A percentile compares a stretch with the other conserved stretches of the same genome.
Conservation (phyloP, 2,888 invertebrate species). For the Limnephilus auricula region DNA sequence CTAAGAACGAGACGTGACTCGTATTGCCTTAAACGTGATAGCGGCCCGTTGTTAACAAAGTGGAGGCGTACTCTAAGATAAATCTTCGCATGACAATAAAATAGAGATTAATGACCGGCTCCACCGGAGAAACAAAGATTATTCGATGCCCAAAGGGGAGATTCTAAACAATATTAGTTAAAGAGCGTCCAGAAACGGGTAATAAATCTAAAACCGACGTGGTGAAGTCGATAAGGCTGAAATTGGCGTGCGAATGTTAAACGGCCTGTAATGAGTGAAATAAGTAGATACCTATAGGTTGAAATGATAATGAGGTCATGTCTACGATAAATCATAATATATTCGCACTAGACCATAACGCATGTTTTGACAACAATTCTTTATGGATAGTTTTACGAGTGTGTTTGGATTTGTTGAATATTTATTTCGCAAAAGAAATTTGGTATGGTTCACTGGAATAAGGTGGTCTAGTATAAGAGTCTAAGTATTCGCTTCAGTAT, state of each 20-base stretch:
- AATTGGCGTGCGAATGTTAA: slow-evolving; percentile 2
- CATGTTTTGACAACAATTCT: too few relatives aligned
- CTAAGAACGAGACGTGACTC: slow-evolving; percentile 35
- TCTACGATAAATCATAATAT: neutral
- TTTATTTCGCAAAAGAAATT: too few relatives aligned
- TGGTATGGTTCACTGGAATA: too few relatives aligned
- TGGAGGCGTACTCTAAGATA: slow-evolving; percentile 27
- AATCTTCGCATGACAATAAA: slow-evolving; percentile 46
- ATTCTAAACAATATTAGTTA: slow-evolving; percentile 22
- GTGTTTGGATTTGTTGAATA: too few relatives aligned
- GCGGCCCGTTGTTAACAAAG: slow-evolving; percentile 14
- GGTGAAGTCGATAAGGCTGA: neutral
- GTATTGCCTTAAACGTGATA: slow-evolving; percentile 35
- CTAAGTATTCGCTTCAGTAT: too few relatives aligned
- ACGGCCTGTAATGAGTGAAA: neutral
- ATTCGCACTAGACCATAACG: neutral
- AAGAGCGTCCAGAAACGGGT: neutral
- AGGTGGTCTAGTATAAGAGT: too few relatives aligned
- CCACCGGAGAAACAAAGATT: slow-evolving; percentile 20
- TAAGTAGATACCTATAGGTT: neutral
- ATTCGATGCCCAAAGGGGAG: slow-evolving; percentile 36
- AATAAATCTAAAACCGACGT: neutral
- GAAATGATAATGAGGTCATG: neutral
- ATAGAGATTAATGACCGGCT: slow-evolving; percentile 41
- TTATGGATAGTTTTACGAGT: too few relatives aligned